Percentiles rank a stretch among this genome's conserved stretches.
Conservation (phyloP, 2,888 invertebrate genomes). For the Julus scandinavius region DNA sequence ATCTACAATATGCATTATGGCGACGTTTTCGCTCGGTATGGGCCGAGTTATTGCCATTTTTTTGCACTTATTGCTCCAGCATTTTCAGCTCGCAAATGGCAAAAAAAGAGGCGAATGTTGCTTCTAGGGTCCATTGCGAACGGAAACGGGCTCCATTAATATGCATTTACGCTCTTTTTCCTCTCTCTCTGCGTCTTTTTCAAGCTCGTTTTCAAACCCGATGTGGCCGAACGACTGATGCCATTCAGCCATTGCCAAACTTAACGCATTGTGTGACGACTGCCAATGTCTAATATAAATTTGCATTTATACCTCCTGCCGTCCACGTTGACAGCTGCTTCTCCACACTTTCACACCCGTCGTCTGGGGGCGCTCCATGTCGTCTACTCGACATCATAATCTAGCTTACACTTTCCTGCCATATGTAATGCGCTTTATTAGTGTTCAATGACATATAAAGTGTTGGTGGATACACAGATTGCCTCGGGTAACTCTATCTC, state of each 20-base stretch:
- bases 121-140: not conserved
- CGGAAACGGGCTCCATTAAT: slow-evolving; percentile 28
- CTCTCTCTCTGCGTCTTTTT: not conserved
- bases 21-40: slow-evolving; percentile 14
- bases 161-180: slow-evolving; percentile 9
- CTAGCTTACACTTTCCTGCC: too few species aligned
- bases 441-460: too few species aligned
- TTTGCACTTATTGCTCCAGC: slow-evolving; percentile 1
- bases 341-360: too few species aligned
- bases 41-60: not conserved
- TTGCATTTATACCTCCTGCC: slow-evolving; percentile 6
- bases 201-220: not conserved
- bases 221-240: not conserved
- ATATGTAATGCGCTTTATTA: too few species aligned
- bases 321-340: not conserved
- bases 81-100: slow-evolving; percentile 12
- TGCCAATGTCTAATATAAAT: not conserved
- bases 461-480: too few species aligned
- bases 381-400: too few species aligned
- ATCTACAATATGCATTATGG: slow-evolving; percentile 34
- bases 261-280: not conserved
- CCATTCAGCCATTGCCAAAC: not conserved
- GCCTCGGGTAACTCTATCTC: too few species aligned
- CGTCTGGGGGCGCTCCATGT: too few species aligned
- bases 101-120: not conserved